Conservation (phyloP, 2,113 vertebrate species). For the Urocolius indicus region DNA sequence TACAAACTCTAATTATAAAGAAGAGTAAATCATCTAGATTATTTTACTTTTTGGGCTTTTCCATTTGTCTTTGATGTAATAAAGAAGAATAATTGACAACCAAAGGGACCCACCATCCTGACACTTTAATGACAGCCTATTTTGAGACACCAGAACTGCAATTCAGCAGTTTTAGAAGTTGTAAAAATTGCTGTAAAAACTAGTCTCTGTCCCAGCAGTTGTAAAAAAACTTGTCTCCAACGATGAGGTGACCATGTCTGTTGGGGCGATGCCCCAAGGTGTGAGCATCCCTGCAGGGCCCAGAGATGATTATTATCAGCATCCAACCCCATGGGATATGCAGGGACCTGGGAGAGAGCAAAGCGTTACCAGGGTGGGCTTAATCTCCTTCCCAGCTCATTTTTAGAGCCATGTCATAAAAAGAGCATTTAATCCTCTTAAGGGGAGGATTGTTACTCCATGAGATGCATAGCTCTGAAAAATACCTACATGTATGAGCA, state of each 20-base stretch:
- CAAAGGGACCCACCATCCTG: not conserved
- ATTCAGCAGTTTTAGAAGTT: not conserved
- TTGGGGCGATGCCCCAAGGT: not conserved
- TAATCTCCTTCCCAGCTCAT: not conserved
- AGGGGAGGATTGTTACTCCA: not conserved
- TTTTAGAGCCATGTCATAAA: not conserved
- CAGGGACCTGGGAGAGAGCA: fast-evolving
- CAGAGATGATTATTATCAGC: not conserved
- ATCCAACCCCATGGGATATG: not conserved
- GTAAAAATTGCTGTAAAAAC: slow-evolving; percentile 26
- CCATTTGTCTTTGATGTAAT: not conserved
- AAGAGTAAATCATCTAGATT: not conserved
- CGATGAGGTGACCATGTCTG: not conserved
- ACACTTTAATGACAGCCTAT: not conserved
- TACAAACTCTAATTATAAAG: not conserved
- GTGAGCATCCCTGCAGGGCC: fast-evolving
- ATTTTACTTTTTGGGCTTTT: not conserved
- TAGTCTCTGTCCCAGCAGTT: not conserved
- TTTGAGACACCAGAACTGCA: slow-evolving; percentile 12
- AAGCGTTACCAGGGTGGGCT: not conserved
- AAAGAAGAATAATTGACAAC: slow-evolving; percentile 29
- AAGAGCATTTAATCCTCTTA: not conserved
- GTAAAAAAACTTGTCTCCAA: not conserved
- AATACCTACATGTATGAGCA: not conserved
- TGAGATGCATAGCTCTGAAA: fast-evolving